Percentiles rank a stretch among this genome's conserved stretches.
Evolutionary conservation across 2,888 invertebrate genomes (phyloP).

Genomic region (Punctoribates punctum): DNA sequence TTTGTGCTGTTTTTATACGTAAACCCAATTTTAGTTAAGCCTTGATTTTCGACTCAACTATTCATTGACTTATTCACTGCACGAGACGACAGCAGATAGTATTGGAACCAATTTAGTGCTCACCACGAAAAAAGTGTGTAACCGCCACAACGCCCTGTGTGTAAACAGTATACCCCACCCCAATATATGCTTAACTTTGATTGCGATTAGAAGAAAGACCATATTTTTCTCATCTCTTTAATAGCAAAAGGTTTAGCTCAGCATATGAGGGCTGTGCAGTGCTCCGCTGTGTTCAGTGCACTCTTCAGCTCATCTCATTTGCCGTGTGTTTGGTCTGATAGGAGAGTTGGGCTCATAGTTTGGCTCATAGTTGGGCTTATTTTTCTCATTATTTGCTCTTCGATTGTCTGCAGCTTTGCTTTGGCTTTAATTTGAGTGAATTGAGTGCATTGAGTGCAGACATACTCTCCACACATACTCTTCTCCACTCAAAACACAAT

Average conservation of each 20-base stretch:
- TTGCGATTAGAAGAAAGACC: not conserved
- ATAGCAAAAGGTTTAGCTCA: not conserved
- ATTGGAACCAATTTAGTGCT: constrained; percentile 15
- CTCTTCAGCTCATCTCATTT: not conserved
- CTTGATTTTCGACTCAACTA: not conserved
- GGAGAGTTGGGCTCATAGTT: no score
- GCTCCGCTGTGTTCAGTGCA: no score
- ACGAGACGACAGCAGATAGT: not conserved
- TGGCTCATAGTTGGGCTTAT: not conserved
- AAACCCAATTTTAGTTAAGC: not conserved
- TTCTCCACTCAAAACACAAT: not conserved
- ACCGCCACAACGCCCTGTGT: constrained; percentile 19
- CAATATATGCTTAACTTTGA: constrained; percentile 4
- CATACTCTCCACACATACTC: no score
- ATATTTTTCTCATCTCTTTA: not conserved
- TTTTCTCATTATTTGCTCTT: constrained; percentile 10
- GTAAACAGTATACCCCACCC: constrained; percentile 1
- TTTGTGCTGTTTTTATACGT: not conserved
- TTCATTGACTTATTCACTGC: constrained; percentile 2
- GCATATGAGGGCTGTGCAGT: not conserved
- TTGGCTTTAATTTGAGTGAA: constrained; percentile 3
- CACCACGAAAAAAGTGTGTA: constrained; percentile 13
- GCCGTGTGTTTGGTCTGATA: not conserved
- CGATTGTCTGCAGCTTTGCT: not conserved
- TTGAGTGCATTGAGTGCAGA: no score